These are phyloP conservation scores for Phocoena sinus DNA, from an alignment of 2,113 vertebrate species.

Conservation along the genomic window DNA sequence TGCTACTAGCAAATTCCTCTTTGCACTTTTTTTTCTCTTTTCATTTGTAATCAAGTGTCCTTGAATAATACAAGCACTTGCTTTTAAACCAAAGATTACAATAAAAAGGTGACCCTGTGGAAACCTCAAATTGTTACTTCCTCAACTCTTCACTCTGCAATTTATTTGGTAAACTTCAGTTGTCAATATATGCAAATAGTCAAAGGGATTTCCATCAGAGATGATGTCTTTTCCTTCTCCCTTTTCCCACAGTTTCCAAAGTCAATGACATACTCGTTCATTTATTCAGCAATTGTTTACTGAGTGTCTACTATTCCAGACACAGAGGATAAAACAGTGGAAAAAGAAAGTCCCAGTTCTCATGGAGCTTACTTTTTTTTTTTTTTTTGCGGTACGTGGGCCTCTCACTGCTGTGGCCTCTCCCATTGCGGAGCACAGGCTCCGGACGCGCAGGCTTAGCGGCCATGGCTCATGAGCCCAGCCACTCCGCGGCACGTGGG, in stretches of 20 bases:
- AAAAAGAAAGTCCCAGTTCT: background rate
- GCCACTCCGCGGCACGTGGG: too few relatives aligned
- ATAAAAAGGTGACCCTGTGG: background rate
- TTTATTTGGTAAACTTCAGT: background rate
- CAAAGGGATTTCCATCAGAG: background rate
- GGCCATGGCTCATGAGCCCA: too few relatives aligned
- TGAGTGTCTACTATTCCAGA: background rate
- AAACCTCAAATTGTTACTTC: background rate
- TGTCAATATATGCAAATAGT: background rate
- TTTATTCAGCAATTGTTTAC: background rate
- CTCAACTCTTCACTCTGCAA: background rate
- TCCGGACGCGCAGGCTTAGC: accelerated
- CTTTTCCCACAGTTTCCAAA: background rate
- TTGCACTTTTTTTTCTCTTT: background rate
- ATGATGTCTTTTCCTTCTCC: background rate
- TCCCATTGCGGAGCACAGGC: too few relatives aligned
- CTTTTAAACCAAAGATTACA: background rate
- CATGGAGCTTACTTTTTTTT: background rate
- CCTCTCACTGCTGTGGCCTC: too few relatives aligned
- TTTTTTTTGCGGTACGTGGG: too few relatives aligned
- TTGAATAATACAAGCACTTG: background rate
- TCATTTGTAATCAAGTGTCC: background rate
- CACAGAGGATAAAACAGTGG: background rate
- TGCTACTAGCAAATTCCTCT: background rate
- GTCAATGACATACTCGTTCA: background rate